phyloP scores from a whole-genome alignment of 2,113 vertebrate species.

The Anolis sagrei region DNA sequence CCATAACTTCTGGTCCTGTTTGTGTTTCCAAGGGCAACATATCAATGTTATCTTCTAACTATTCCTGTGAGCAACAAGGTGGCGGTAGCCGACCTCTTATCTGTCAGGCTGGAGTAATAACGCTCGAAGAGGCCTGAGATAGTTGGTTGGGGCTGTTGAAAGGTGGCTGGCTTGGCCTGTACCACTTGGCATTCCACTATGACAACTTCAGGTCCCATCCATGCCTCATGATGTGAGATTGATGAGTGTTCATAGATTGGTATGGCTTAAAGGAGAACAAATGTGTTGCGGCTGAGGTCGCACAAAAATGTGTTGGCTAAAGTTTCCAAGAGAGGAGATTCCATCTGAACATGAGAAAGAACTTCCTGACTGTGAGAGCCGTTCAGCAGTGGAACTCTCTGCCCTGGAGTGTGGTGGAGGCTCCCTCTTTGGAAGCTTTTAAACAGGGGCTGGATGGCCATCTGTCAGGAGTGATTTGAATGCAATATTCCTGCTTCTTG shows the following conservation, averaged over 20 bases:
- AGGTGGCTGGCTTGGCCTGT: background rate
- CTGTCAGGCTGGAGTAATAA: background rate
- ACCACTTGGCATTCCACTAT: background rate
- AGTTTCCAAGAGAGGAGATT: background rate
- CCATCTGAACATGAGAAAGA: too few species aligned
- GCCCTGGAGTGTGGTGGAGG: too few species aligned
- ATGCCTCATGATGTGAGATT: background rate
- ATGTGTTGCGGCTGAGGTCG: background rate
- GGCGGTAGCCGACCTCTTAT: background rate
- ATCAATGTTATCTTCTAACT: background rate
- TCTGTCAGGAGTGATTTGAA: too few species aligned
- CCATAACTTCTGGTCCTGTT: background rate
- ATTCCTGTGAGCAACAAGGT: background rate
- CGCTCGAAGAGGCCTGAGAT: background rate
- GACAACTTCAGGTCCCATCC: background rate
- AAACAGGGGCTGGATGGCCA: too few species aligned
- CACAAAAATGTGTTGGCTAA: background rate
- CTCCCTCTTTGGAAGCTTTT: too few species aligned
- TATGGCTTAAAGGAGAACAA: background rate
- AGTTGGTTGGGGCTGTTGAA: background rate
- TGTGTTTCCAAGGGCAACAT: background rate
- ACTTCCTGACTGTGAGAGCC: too few species aligned
- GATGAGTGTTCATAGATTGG: background rate
- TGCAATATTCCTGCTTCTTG: too few species aligned
- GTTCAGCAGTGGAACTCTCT: too few species aligned